Base-by-base conservation (phyloP, 1,140 invertebrate genomes). In the Diploscapter pachys region DNA sequence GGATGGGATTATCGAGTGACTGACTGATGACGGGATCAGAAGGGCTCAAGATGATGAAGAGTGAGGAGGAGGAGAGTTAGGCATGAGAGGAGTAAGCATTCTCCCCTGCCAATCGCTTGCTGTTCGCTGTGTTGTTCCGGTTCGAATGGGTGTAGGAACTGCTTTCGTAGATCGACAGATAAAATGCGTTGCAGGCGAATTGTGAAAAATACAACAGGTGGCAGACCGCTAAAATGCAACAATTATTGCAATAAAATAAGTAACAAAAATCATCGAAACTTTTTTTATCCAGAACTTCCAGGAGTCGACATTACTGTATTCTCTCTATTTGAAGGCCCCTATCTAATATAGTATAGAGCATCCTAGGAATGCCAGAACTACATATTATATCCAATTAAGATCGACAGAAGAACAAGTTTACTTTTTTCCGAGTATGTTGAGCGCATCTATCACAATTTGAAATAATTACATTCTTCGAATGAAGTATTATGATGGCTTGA, bases 141-240 rank as follows among this genome's bases (percentile, higher is more conserved):
- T 65, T 74, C 48, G 53, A 57, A 13, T 56, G 62, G 48, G 63
- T 65, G 4, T 65, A 74, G 57, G 62, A 67, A 54, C 13, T 72
- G 11, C 83, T 83, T 71, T 83, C 81, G 55, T 83, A 83, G 4
- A 83, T 84, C 5, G 71, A 63, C 54, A 83, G 72, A 62, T 83
- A 83, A 68, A 83, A 76, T 9, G 81, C 83, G 59, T 83, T 83
- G 56, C 79, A 84, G 55, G 81, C 81, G 63, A 83, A 83, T 74
- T 83, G 82, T 5, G 69, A 79, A 56, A 83, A 83, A 68, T 83
- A 83, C 13, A 83, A 76, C 54, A 83, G 62, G 69, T 85, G 81
- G 31, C 72, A 78, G 73, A 83, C 74, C 55, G 78, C 76, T 83
- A 71, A 59, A 81, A 76, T 71, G 57, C 55, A 50, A 4, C 61